Conservation (phyloP, 2,113 vertebrate species). For the Pedionomus torquatus region DNA sequence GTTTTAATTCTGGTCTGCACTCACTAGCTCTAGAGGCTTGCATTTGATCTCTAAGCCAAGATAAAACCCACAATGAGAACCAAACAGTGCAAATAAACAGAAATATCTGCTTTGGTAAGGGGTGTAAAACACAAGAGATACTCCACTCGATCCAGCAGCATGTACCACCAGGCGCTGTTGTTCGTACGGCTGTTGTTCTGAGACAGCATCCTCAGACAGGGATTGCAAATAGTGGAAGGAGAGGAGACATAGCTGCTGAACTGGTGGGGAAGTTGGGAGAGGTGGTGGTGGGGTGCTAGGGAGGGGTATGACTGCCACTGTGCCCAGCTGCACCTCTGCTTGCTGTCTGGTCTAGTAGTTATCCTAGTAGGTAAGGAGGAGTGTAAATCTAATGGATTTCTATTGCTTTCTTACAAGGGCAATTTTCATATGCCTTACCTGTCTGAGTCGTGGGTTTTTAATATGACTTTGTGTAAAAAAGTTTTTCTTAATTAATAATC, state of each 20-base stretch:
- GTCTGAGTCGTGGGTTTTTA: background rate
- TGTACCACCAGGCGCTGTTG: background rate
- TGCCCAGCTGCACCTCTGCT: rapidly evolving
- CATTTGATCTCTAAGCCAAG: slow-evolving; percentile 62
- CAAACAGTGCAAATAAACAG: slow-evolving; percentile 48
- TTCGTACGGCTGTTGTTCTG: rapidly evolving
- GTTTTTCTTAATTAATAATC: slow-evolving; percentile 12
- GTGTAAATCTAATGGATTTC: background rate
- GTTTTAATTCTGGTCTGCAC: slow-evolving; percentile 53
- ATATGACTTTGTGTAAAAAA: background rate
- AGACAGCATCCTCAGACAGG: background rate
- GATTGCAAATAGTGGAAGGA: rapidly evolving
- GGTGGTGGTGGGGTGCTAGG: background rate
- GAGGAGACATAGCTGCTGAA: background rate
- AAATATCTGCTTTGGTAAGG: slow-evolving; percentile 18
- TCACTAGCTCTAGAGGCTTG: background rate
- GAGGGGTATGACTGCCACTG: background rate
- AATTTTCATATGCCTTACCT: background rate
- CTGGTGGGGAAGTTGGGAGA: background rate
- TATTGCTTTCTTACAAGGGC: background rate
- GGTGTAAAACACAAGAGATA: background rate
- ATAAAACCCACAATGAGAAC: slow-evolving; percentile 51
- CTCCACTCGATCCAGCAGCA: background rate
- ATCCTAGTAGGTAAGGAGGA: background rate
- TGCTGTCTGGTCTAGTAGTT: background rate